These are phyloP conservation scores for Ceratosolen solmsi DNA, from an alignment of 1,140 invertebrate species.

Conservation along the genomic window DNA sequence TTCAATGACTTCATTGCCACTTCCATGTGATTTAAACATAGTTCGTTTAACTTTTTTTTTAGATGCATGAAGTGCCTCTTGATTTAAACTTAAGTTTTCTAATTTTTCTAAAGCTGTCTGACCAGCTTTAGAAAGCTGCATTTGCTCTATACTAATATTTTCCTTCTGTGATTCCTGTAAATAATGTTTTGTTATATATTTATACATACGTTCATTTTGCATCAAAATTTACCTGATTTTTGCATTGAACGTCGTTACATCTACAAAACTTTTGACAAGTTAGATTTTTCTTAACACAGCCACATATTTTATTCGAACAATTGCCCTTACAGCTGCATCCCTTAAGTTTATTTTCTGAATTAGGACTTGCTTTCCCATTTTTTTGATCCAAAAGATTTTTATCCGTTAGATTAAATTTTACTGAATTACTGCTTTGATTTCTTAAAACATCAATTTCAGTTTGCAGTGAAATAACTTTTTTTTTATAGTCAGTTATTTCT, in stretches of 20 bases:
- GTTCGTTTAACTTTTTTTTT: constrained; percentile 31
- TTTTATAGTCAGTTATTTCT: constrained; percentile 20
- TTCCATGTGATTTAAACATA: not conserved
- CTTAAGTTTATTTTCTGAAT: constrained; percentile 83
- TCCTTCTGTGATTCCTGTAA: constrained; percentile 14
- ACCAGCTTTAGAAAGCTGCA: not conserved
- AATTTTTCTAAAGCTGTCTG: constrained; percentile 31
- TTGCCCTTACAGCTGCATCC: constrained; percentile 58
- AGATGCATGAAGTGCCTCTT: constrained; percentile 41
- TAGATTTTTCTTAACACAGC: constrained; percentile 57
- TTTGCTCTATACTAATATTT: not conserved
- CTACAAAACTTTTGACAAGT: constrained; percentile 54
- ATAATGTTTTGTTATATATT: constrained; percentile 16
- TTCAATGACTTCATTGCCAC: constrained; percentile 5
- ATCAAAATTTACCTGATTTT: constrained; percentile 61
- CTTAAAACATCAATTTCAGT: constrained; percentile 29
- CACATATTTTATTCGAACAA: constrained; percentile 57
- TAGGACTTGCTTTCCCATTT: not conserved
- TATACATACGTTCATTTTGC: no score
- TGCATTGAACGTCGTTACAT: constrained; percentile 54
- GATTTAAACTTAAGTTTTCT: constrained; percentile 25
- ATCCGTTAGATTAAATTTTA: not conserved
- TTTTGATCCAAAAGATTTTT: not conserved
- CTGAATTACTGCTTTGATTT: not conserved
- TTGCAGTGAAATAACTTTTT: not conserved